phyloP scores from a whole-genome alignment of 2,797 vertebrate genomes.

The Acrossocheilus fasciatus region DNA sequence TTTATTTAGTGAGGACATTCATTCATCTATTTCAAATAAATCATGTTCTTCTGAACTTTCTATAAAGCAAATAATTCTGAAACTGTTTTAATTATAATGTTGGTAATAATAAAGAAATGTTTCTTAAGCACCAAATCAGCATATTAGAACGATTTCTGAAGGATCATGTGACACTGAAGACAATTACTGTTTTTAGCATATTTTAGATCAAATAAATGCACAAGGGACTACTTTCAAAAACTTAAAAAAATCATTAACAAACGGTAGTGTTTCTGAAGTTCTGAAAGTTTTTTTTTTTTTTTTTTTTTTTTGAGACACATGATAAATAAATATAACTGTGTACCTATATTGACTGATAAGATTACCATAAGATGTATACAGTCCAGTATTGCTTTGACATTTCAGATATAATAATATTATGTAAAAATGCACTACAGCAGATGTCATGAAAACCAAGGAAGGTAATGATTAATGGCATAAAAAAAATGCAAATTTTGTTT shows the following conservation, averaged over 20 bases:
- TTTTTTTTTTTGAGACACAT: neutral
- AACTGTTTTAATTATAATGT: neutral
- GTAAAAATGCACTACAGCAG: neutral
- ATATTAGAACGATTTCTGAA: neutral
- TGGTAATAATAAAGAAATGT: neutral
- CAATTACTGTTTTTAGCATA: neutral
- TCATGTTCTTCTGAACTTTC: no score
- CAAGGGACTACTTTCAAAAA: neutral
- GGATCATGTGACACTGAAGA: neutral
- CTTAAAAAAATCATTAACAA: no score
- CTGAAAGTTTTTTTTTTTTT: neutral
- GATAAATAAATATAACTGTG: neutral
- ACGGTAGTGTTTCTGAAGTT: neutral
- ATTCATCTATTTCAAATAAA: neutral
- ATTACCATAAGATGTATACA: neutral
- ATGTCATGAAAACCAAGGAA: neutral
- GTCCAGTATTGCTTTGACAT: neutral
- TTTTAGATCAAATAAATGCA: neutral
- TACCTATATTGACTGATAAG: neutral
- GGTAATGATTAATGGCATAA: neutral
- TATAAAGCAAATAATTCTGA: no score
- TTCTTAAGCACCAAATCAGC: neutral
- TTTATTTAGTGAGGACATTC: neutral
- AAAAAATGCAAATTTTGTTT: neutral
- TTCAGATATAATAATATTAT: constrained; percentile 1